Evolutionary conservation across 2,888 invertebrate genomes (phyloP).

Genomic region (Drosophila multiciliata): DNA sequence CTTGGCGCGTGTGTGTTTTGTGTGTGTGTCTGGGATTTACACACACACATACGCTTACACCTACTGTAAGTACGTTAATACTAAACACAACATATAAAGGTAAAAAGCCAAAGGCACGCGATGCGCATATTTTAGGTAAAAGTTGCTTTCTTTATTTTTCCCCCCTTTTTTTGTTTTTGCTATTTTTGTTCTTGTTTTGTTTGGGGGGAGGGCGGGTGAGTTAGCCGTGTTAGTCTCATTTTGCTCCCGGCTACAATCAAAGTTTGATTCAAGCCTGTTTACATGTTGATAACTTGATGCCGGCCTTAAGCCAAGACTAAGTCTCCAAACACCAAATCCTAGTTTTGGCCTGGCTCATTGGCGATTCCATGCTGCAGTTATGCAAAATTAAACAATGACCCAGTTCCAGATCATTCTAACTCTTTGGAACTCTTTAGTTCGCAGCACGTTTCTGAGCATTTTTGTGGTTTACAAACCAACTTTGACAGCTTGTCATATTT

Average conservation of each 20-base stretch:
- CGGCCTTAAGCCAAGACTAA: slow-evolving; percentile 25
- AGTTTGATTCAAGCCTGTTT: slow-evolving; percentile 63
- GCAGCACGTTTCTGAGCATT: neutral
- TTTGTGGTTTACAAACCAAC: slow-evolving; percentile 44
- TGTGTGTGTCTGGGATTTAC: slow-evolving; percentile 42
- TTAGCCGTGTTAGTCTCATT: slow-evolving; percentile 46
- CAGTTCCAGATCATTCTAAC: slow-evolving; percentile 24
- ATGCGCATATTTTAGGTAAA: slow-evolving; percentile 75
- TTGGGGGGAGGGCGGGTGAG: slow-evolving; percentile 11
- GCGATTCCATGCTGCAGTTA: slow-evolving; percentile 28
- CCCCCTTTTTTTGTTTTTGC: slow-evolving; percentile 45
- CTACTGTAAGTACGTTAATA: slow-evolving; percentile 56
- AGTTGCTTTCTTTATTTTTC: slow-evolving; percentile 41
- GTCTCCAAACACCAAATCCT: neutral
- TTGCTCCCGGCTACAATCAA: slow-evolving; percentile 62
- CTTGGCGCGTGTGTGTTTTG: slow-evolving; percentile 15
- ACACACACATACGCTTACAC: slow-evolving; percentile 9
- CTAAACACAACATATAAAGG: slow-evolving; percentile 76
- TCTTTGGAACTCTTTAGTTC: neutral
- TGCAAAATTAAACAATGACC: slow-evolving; percentile 66
- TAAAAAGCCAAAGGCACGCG: slow-evolving; percentile 77
- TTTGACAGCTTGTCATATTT: slow-evolving; percentile 61
- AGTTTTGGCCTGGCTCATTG: neutral
- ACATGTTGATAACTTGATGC: slow-evolving; percentile 54
- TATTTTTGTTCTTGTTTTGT: slow-evolving; percentile 54